Evolutionary conservation across 2,888 invertebrate genomes (phyloP).

Genomic region (Cheiracanthium punctorium): DNA sequence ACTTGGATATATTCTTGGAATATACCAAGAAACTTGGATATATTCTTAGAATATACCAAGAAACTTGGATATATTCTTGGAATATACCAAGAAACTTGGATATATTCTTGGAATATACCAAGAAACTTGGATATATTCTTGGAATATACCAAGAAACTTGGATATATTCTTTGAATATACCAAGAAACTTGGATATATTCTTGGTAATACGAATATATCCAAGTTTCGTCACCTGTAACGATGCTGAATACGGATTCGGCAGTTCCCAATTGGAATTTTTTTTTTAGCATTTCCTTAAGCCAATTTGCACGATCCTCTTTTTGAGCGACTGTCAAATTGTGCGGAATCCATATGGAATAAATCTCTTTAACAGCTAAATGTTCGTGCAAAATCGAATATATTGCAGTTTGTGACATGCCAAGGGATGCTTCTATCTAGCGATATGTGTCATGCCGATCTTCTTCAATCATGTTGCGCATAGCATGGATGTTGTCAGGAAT

Average conservation of each 20-base stretch:
- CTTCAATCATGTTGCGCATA: constrained; percentile 18
- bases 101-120: too few species aligned
- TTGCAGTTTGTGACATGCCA: neutral
- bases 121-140: too few species aligned
- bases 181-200: too few species aligned
- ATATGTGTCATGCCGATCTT: constrained; percentile 9
- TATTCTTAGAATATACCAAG: too few species aligned
- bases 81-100: too few species aligned
- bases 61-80: too few species aligned
- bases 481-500: constrained; percentile 21
- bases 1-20: too few species aligned
- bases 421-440: constrained; percentile 3
- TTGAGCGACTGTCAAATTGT: neutral
- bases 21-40: too few species aligned
- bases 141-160: too few species aligned
- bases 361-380: neutral
- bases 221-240: neutral
- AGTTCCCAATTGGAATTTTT: neutral
- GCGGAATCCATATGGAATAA: neutral
- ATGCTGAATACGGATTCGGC: neutral
- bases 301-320: neutral
- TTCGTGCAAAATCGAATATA: constrained; percentile 18
- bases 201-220: too few species aligned
- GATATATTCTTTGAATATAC: too few species aligned
- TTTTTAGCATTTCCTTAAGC: neutral